These are phyloP conservation scores for Tenthredo distinguenda DNA, from an alignment of 2,888 invertebrate species.

Conservation along the genomic window DNA sequence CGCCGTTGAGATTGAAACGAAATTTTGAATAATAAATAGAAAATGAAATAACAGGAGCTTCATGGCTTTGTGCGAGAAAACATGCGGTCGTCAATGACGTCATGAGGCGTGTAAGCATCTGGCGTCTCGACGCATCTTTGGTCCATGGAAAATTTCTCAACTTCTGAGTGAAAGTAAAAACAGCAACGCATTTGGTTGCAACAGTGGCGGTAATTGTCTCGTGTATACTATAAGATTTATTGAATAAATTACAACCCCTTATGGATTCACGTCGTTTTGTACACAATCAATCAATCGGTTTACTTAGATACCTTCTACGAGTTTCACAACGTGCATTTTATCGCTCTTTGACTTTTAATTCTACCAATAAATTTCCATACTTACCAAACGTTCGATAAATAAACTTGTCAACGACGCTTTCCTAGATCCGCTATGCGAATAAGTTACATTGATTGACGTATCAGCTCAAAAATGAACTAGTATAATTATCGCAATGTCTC, in stretches of 20 bases:
- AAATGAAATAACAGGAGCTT: not conserved
- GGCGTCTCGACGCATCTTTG: slow-evolving; percentile 2
- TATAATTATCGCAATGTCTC: not conserved
- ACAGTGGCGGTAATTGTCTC: not conserved
- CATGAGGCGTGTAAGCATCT: slow-evolving; percentile 46
- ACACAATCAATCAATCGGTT: slow-evolving; percentile 6
- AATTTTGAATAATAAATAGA: slow-evolving; percentile 10
- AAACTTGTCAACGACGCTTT: not conserved
- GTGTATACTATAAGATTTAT: not conserved
- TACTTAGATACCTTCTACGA: not conserved
- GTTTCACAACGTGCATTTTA: slow-evolving; percentile 2
- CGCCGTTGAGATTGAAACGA: not conserved
- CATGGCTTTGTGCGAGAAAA: not conserved
- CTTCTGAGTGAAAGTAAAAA: slow-evolving; percentile 34
- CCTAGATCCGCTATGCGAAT: not conserved
- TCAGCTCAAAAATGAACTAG: not conserved
- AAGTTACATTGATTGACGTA: not conserved
- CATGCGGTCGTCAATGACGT: slow-evolving; percentile 31
- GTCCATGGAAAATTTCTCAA: slow-evolving; percentile 24
- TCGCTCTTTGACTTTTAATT: not conserved
- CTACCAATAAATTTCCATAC: not conserved
- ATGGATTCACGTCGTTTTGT: not conserved
- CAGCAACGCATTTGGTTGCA: not conserved
- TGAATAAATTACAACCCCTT: slow-evolving; percentile 8
- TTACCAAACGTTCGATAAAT: not conserved